phyloP scores from a whole-genome alignment of 2,113 vertebrate genomes.

The Phasianus colchicus region DNA sequence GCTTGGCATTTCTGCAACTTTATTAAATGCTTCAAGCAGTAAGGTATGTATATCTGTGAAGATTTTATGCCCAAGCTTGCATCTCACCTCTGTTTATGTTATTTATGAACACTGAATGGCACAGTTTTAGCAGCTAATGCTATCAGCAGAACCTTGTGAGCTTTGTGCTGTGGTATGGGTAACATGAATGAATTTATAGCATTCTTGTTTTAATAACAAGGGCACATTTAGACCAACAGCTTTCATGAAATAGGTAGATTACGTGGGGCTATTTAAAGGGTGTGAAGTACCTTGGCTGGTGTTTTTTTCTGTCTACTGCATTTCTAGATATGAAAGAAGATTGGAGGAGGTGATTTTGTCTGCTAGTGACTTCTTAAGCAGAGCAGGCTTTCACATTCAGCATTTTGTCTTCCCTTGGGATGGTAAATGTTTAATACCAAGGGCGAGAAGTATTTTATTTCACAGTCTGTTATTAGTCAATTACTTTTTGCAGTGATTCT shows the following conservation, averaged over 20 bases:
- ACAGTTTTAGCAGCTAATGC: background rate
- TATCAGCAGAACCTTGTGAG: background rate
- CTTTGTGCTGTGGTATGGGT: background rate
- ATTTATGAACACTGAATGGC: background rate
- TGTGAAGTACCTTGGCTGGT: background rate
- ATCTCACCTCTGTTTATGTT: background rate
- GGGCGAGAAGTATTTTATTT: background rate
- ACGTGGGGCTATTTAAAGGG: background rate
- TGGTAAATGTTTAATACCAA: background rate
- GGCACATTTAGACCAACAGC: rapidly evolving
- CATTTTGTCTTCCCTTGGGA: background rate
- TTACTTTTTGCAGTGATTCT: background rate
- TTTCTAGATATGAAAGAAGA: background rate
- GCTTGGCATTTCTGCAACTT: slow-evolving; percentile 83
- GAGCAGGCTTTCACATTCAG: background rate
- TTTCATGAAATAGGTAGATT: background rate
- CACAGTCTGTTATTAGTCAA: background rate
- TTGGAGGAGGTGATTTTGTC: background rate
- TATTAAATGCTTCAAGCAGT: slow-evolving; percentile 90
- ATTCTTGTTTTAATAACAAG: background rate
- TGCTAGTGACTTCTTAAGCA: background rate
- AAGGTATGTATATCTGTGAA: slow-evolving; percentile 79
- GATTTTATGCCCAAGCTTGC: rapidly evolving
- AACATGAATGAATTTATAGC: background rate
- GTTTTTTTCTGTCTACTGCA: background rate